These are phyloP conservation scores for Acromyrmex heyeri DNA, from an alignment of 1,140 invertebrate species.

Conservation along the genomic window DNA sequence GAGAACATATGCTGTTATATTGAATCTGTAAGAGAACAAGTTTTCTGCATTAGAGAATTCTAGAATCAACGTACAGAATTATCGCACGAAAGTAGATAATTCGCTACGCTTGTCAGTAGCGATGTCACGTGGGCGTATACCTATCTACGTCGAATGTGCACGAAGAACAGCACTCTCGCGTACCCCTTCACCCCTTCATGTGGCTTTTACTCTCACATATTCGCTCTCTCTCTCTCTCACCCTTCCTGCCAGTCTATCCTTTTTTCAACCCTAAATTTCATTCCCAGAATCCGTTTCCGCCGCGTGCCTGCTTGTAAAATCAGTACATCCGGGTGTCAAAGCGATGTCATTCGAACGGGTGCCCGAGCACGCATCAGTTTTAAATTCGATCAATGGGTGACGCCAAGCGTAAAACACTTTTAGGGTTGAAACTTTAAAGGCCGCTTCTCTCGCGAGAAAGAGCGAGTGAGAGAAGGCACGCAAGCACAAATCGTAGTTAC, in stretches of 20 bases:
- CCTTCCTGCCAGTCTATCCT: constrained; percentile 31
- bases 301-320: constrained; percentile 86
- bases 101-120: constrained; percentile 68
- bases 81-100: constrained; percentile 68
- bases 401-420: constrained; percentile 86
- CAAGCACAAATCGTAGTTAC: constrained; percentile 80
- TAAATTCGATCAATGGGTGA: constrained; percentile 87
- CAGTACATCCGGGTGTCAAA: constrained; percentile 87
- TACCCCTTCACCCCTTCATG: constrained; percentile 58
- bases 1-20: background rate
- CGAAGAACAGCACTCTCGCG: constrained; percentile 40
- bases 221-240: constrained; percentile 41
- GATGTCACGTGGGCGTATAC: constrained; percentile 61
- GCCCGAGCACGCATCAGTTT: constrained; percentile 80
- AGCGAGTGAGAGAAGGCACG: constrained; percentile 52
- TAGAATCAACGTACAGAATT: constrained; percentile 18
- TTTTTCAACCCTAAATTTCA: constrained; percentile 84
- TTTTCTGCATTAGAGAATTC: constrained; percentile 56
- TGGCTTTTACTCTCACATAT: constrained; percentile 45
- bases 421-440: constrained; percentile 86
- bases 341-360: constrained; percentile 82
- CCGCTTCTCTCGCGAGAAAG: constrained; percentile 71
- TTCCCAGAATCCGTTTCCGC: constrained; percentile 85
- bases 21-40: constrained; percentile 36
- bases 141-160: constrained; percentile 50